Evolutionary conservation across 2,888 invertebrate genomes (phyloP).

Genomic region (Pantelozetes paolii): DNA sequence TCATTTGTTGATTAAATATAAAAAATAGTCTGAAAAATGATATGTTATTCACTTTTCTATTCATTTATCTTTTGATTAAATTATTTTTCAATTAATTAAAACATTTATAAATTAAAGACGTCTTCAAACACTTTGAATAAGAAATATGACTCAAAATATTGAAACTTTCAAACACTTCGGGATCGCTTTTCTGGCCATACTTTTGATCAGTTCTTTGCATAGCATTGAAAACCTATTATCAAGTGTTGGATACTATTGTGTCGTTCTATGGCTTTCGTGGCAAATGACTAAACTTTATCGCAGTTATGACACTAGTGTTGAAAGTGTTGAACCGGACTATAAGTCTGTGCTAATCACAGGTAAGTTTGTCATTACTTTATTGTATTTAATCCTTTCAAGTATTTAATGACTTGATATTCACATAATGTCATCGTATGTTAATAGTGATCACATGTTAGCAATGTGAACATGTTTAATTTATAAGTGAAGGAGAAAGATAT

Average conservation of each 20-base stretch:
- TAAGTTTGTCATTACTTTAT: constrained; percentile 46
- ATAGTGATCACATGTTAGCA: no score
- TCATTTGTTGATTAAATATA: no score
- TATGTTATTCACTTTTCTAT: no score
- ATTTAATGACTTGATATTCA: background rate
- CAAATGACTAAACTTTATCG: constrained; percentile 21
- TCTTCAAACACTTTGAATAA: no score
- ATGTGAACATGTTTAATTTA: no score
- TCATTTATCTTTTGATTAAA: no score
- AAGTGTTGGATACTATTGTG: background rate
- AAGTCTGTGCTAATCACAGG: constrained; percentile 52
- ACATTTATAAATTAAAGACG: no score
- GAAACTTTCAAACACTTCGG: constrained; percentile 26
- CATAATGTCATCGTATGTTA: no score
- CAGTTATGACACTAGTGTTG: background rate
- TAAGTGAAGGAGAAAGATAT: no score
- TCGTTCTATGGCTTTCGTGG: constrained; percentile 20
- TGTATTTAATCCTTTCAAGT: background rate
- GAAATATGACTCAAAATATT: background rate
- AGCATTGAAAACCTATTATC: background rate
- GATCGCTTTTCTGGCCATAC: background rate
- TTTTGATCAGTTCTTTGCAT: background rate
- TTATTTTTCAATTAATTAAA: no score
- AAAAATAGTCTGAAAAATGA: no score
- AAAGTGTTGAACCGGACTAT: constrained; percentile 46